Evolutionary conservation across 2,888 invertebrate species (phyloP).

Genomic region (Hetaerina titia): DNA sequence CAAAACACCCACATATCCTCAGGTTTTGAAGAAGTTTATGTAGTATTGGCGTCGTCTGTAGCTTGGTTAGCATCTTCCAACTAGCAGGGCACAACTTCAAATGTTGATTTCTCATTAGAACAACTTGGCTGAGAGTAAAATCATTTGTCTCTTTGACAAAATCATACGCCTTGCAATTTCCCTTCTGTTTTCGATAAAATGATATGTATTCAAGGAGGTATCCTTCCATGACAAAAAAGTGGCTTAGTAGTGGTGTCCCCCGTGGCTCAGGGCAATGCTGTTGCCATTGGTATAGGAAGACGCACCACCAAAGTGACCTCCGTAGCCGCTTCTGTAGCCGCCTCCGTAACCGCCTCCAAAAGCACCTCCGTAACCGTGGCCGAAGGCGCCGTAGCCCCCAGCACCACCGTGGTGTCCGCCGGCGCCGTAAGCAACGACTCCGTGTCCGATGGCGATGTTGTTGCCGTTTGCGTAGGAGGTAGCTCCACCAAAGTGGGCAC

Average conservation of each 20-base stretch:
- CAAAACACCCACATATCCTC: too few relatives aligned
- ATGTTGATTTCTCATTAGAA: too few relatives aligned
- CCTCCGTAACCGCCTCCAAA: background rate
- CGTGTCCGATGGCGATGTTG: constrained; percentile 36
- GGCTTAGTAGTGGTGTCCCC: background rate
- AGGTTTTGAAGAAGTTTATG: too few relatives aligned
- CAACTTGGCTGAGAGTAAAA: too few relatives aligned
- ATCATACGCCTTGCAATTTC: too few relatives aligned
- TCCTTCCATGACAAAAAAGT: background rate
- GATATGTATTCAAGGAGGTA: background rate
- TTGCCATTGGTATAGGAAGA: background rate
- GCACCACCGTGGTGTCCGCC: background rate
- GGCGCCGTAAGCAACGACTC: background rate
- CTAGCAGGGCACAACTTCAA: too few relatives aligned
- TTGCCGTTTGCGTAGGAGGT: constrained; percentile 24
- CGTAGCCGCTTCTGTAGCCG: background rate
- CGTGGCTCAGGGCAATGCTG: background rate
- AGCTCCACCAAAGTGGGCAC: background rate
- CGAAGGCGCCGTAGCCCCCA: background rate
- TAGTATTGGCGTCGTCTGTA: too few relatives aligned
- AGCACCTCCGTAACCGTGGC: background rate
- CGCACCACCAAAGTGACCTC: background rate
- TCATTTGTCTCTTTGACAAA: too few relatives aligned
- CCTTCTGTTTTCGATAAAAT: too few relatives aligned
- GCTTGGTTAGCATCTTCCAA: too few relatives aligned